Evolutionary conservation across 2,888 invertebrate genomes (phyloP).

Genomic region (Pinctada fucata): DNA sequence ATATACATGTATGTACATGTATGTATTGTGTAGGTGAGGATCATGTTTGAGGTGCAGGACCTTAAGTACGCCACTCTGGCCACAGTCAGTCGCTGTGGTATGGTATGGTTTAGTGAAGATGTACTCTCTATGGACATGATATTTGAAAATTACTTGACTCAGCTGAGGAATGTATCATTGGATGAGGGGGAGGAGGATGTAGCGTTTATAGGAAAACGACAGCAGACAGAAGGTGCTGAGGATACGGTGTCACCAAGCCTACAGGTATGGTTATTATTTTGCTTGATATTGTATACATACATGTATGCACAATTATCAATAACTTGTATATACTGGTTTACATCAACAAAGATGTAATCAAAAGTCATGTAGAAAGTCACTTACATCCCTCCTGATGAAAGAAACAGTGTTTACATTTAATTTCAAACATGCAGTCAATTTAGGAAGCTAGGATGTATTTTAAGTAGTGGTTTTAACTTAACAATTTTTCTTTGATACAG

Average conservation of each 20-base stretch:
- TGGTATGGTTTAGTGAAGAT: constrained; percentile 99
- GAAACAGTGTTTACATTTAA: too few relatives aligned
- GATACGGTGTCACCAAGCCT: constrained; percentile 71
- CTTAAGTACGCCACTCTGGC: constrained; percentile 98
- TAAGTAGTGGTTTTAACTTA: neutral
- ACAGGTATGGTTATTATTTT: constrained; percentile 55
- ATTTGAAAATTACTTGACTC: constrained; percentile 94
- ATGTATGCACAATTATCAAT: neutral
- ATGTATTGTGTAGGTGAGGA: constrained; percentile 72
- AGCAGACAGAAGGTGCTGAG: constrained; percentile 58
- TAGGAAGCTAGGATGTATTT: neutral
- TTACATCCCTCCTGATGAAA: too few relatives aligned
- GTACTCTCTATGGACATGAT: constrained; percentile 99
- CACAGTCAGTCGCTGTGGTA: constrained; percentile 99
- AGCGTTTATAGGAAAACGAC: constrained; percentile 29
- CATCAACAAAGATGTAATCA: too few relatives aligned
- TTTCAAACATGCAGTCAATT: too few relatives aligned
- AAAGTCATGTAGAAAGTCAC: too few relatives aligned
- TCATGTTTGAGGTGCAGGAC: constrained; percentile 89
- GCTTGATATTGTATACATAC: neutral
- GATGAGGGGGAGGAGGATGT: constrained; percentile 75
- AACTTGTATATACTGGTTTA: neutral
- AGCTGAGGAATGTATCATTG: constrained; percentile 83
- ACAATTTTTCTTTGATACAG: constrained; percentile 47
- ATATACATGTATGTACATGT: too few relatives aligned